Base-by-base conservation (phyloP, 2,888 invertebrate species). In the Eupithecia tripunctaria region DNA sequence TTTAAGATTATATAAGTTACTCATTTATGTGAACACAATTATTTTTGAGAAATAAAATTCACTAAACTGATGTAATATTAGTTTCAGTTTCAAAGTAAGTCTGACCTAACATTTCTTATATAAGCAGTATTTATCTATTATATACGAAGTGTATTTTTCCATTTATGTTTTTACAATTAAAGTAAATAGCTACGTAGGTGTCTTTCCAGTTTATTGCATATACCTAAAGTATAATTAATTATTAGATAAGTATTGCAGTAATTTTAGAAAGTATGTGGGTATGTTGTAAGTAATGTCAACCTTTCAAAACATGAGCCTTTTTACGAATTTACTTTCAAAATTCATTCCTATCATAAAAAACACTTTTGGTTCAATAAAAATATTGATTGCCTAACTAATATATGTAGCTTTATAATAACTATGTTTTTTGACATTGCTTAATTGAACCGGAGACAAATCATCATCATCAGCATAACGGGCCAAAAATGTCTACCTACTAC, bases 191-290 rank as follows among this genome's bases (percentile, higher is more conserved):
- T 56, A 56, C 6, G 59, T 59, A 27, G 59, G 27, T 15, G 59
- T 59, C 14, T 15, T 27, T 59, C 7, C 15, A 6, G 18, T 62
- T n/a, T n/a, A 62, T 29, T 32, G 10, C 18, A 27, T 62, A 62
- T 29, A 15, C 2, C 2, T 29, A 32, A 29, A 32, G 14, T 62
- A n/a, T 8, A 29, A 63, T 63, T 14, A 63, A 63, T 18, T 21
- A 63, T 63, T 63, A 63, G 36, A 62, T 36, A 63, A 63, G 32
- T 12, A n/a, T 36, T 63, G 12, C 63, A 38, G 32, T n/a, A 63
- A 63, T 63, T 62, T 62, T 63, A 63, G 63, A 63, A 63, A 63
- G 63, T 62, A 32, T 63, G 32, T 36, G 63, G 27, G 5, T 27
- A 21, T 62, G 62, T 62, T 63, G 63, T 36, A 63, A 36, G 12